Evolutionary conservation across 2,113 vertebrate genomes (phyloP), one percentile per base, ranked within the genome.

Genomic region (Notarius quadriscutis): DNA sequence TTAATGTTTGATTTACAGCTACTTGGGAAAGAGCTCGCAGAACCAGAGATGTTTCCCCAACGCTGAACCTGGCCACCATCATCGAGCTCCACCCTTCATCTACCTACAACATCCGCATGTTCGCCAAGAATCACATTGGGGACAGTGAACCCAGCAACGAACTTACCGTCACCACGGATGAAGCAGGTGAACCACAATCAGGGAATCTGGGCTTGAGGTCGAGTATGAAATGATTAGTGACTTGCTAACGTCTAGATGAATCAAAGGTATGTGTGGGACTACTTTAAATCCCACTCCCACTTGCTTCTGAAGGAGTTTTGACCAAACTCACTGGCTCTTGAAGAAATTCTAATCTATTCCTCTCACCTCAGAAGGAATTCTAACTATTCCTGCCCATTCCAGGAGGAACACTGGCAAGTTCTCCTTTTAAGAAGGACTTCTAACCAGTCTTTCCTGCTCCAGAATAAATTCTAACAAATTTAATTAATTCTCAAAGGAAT

Each of bases 31-130:
- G 97, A 2, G 97, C 98, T 93, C 98, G 99, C 94, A 97, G 97
- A 95, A 99, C 98, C 95, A 99, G 97, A 96, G 98, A 99, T 57
- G 98, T 99, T 91, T 99, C 98, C 57, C 98, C 98, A 86, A 98
- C 99, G 92, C 96, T 99, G 89, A 99, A 99, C 95, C 98, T 99
- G 94, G 98, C 98, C 94, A 99, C 98, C 91, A 99, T 99, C 95
- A 99, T 99, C 62, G 98, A 99, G 91, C 97, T 99, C 74, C 98
- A 99, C 92, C 98, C 98, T 57, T 99, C 98, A 86, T 99, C 98
- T 92, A 98, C 98, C 78, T 99, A 99, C 95, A 99, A 97, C 95
- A 99, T 99, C 87, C 98, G 98, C 90, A 99, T 99, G 97, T 99
- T 99, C 0, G 98, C 98, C 90, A 99, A 99, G 95, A 99, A 99